These are phyloP conservation scores for Coreius guichenoti DNA, from an alignment of 2,797 vertebrate species.

Conservation along the genomic window DNA sequence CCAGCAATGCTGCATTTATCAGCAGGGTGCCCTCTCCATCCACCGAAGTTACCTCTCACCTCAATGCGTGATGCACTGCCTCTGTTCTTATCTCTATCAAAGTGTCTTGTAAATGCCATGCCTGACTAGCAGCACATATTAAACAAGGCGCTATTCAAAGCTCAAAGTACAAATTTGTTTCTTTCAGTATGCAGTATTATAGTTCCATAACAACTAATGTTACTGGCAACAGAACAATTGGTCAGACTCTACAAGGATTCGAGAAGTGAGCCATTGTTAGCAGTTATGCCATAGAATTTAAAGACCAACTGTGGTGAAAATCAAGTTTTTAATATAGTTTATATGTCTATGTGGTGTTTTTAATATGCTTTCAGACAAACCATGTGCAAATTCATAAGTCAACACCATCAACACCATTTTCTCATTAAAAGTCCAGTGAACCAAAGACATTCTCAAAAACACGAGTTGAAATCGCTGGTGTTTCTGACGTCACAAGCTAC, in stretches of 20 bases:
- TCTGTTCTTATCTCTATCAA: slow-evolving; percentile 13
- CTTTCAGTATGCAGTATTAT: background rate
- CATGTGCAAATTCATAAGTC: too few species aligned
- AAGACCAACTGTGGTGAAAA: background rate
- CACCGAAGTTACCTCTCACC: background rate
- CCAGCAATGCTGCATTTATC: too few species aligned
- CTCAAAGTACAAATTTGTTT: background rate
- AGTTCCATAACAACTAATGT: background rate
- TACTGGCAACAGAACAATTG: background rate
- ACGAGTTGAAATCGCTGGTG: too few species aligned
- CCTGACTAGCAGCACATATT: slow-evolving; percentile 68
- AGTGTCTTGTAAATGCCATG: slow-evolving; percentile 60
- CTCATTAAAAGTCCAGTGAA: too few species aligned
- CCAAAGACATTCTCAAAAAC: too few species aligned
- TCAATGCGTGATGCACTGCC: background rate
- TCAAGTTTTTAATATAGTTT: too few species aligned
- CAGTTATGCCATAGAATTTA: background rate
- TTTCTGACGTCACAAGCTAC: too few species aligned
- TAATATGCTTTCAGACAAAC: too few species aligned
- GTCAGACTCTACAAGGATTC: background rate
- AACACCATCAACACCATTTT: too few species aligned
- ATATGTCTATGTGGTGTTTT: too few species aligned
- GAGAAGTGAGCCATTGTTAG: background rate
- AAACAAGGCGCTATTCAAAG: slow-evolving; percentile 39
- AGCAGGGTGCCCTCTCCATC: background rate